Base-by-base conservation (phyloP, 2,888 invertebrate genomes). In the Spilarctia lutea region DNA sequence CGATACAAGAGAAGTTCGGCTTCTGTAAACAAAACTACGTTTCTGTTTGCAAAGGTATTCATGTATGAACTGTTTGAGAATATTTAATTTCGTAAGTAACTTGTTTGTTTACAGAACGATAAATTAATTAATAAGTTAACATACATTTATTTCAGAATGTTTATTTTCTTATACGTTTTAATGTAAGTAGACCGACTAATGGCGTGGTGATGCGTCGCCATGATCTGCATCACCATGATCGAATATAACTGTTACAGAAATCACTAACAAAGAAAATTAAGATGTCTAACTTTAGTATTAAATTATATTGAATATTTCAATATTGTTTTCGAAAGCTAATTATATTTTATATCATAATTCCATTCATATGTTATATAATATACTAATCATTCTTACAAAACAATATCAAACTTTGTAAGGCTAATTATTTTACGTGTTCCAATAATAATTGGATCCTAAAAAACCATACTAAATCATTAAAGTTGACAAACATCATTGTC, bases 11-110 rank as follows among this genome's bases (percentile, higher is more conserved):
- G 71, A 81, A 73, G 72, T 33, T 63, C 3, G 7, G 73, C 42
- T 82, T 81, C 82, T 80, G 77, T 73, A 81, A 76, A 83, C 75
- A 80, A 74, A 56, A n/a, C 30, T 67, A 68, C 33, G 35, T 8
- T 35, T 56, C 24, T 70, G 56, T 74, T 24, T 45, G 68, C 27
- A 39, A 35, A 35, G 42, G 73, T 73, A 33, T 68, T 27, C 20
- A 33, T 73, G 30, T 71, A 30, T 45, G 30, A 45, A 68, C 67
- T 63, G 48, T 65, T 68, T 68, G 27, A 27, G 42, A 72, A 56
- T 72, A 67, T 72, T 67, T 35, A 69, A 69, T 69, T 52, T 33
- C 8, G 18, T 20, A 18, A 33, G 68, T 45, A 33, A 11, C 30
- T 33, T 68, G 33, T 68, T 63, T 68, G 48, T 48, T 68, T 68